phyloP scores from a whole-genome alignment of 2,113 vertebrate genomes.

The Rattus rattus region DNA sequence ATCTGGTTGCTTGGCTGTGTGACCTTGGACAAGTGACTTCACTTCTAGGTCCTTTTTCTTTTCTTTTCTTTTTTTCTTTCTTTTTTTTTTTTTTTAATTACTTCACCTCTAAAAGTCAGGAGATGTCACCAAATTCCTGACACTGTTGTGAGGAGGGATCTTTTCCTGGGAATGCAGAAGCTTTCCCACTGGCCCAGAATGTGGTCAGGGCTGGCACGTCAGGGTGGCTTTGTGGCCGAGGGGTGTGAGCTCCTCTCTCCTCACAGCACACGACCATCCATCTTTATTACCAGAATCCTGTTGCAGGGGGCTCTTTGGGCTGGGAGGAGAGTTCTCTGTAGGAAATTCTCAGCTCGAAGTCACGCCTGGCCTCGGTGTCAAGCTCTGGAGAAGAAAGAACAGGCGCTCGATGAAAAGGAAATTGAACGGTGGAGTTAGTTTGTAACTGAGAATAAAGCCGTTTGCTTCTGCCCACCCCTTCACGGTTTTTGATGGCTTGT shows the following conservation, averaged over 20 bases:
- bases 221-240: not conserved
- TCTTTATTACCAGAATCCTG: not conserved
- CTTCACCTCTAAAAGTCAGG: not conserved
- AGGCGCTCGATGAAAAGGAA: not conserved
- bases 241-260: not conserved
- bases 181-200: not conserved
- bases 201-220: not conserved
- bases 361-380: rapidly evolving
- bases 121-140: not conserved
- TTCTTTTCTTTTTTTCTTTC: not conserved
- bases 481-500: not conserved
- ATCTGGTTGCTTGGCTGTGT: not conserved
- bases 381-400: not conserved
- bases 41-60: not conserved
- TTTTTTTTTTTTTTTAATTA: not conserved
- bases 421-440: not conserved
- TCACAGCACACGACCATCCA: not conserved
- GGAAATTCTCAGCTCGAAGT: not conserved
- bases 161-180: not conserved
- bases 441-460: not conserved
- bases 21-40: not conserved
- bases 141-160: not conserved
- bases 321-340: not conserved
- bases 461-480: not conserved
- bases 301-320: not conserved